Percentiles rank a stretch among this genome's conserved stretches.
Evolutionary conservation across 2,113 vertebrate species (phyloP).

Genomic region (Sakesphorus luctuosus): DNA sequence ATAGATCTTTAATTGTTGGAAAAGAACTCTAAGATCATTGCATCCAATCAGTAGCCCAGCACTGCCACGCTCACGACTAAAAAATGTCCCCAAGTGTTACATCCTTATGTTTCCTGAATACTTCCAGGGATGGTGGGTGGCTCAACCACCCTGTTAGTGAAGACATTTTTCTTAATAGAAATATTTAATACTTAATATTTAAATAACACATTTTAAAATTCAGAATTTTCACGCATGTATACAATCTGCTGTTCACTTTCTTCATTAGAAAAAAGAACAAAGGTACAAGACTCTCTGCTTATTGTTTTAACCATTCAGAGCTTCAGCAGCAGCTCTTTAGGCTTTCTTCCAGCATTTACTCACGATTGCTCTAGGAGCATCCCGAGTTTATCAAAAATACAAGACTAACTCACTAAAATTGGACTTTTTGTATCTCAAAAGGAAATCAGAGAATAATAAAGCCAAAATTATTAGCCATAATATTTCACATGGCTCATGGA

Average conservation of each 20-base stretch:
- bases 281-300: not conserved
- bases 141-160: not conserved
- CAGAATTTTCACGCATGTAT: not conserved
- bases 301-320: not conserved
- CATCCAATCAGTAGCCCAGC: not conserved
- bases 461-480: not conserved
- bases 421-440: not conserved
- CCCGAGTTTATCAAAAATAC: not conserved
- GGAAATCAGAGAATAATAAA: not conserved
- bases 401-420: not conserved
- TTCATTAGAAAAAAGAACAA: not conserved
- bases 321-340: not conserved
- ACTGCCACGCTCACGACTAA: not conserved
- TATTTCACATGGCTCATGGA: not conserved
- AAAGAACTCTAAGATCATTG: not conserved
- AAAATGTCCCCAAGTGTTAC: not conserved
- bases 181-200: not conserved
- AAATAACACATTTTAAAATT: not conserved
- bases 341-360: not conserved
- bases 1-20: not conserved
- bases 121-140: not conserved
- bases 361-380: not conserved
- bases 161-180: not conserved
- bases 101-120: not conserved
- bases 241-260: not conserved